A percentile compares a stretch with the other conserved stretches of the same genome.
Evolutionary conservation across 2,113 vertebrate species (phyloP).

Genomic region (Anas platyrhynchos): DNA sequence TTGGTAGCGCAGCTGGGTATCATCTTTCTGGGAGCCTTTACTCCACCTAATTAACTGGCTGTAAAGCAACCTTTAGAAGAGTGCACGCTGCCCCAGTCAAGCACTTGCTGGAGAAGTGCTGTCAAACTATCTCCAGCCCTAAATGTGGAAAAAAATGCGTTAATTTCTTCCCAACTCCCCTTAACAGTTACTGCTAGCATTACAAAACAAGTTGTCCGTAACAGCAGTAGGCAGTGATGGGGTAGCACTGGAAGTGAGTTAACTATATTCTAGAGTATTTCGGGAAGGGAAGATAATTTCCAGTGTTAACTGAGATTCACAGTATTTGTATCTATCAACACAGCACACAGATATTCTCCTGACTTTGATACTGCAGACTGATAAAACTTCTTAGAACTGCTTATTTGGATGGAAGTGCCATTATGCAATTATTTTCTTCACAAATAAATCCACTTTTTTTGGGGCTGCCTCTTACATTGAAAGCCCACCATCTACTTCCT

Average conservation of each 20-base stretch:
- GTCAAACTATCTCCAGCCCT: background rate
- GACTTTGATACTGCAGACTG: background rate
- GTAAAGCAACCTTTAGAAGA: background rate
- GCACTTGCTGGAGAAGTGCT: background rate
- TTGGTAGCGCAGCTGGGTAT: background rate
- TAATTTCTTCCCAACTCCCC: background rate
- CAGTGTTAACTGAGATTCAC: background rate
- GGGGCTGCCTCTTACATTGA: background rate
- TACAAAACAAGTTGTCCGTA: background rate
- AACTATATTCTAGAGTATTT: background rate
- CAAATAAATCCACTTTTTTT: background rate
- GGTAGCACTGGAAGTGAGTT: background rate
- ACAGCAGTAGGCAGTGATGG: background rate
- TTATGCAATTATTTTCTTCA: constrained; percentile 18
- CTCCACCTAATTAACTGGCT: background rate
- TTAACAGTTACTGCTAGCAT: background rate
- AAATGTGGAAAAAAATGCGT: background rate
- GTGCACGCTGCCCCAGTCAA: background rate
- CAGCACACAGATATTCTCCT: background rate
- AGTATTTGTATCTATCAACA: background rate
- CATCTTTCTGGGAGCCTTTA: background rate
- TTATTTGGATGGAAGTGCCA: background rate
- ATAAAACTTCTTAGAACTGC: background rate
- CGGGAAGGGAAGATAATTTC: background rate
- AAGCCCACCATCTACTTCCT: background rate